Base-by-base conservation (phyloP, 2,113 vertebrate genomes). In the Syngnathoides biaculeatus region DNA sequence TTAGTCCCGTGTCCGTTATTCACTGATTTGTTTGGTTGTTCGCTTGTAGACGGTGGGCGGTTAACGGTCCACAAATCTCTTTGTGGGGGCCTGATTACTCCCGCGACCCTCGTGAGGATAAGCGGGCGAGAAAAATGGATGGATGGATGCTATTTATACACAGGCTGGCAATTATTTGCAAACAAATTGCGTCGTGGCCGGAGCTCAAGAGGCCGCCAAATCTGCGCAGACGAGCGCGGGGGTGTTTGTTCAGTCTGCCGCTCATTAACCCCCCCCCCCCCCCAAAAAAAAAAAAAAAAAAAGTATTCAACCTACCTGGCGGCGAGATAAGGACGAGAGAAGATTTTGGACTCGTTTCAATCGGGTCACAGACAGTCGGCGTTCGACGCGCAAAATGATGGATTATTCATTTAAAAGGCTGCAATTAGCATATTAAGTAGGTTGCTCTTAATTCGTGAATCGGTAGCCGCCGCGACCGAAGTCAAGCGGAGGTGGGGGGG, bases 201-300 rank as follows among this genome's bases (percentile, higher is more conserved):
- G 19, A 8, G 48, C 48, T 50, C 48, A 40, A 79, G 71, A 40
- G 74, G 76, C 56, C 39, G 68, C 75, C 62, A 59, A 82, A 69
- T 80, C 69, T 65, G 35, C 30, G 45, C 52, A 19, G 70, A 67
- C 71, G 64, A 35, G 57, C 42, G 80, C 77, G 76, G 78, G 81
- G 42, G 82, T 77, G 50, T 83, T 82, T 82, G 72, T 83, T 75
- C 76, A 64, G 79, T 79, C 76, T 65, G 72, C 69, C 81, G 78
- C 71, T 78, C 75, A 84, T 89, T 88, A 84, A 86, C 85, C 74
- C 65, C 64, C 30, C 71, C 82, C 75, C n/a, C n/a, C n/a, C n/a
- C n/a, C n/a, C n/a, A n/a, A n/a, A n/a, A n/a, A n/a, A n/a, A n/a
- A n/a, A n/a, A n/a, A n/a, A n/a, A n/a, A n/a, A n/a, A n/a, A n/a